Conservation (phyloP, 2,797 vertebrate genomes). For the Malurus splendens region DNA sequence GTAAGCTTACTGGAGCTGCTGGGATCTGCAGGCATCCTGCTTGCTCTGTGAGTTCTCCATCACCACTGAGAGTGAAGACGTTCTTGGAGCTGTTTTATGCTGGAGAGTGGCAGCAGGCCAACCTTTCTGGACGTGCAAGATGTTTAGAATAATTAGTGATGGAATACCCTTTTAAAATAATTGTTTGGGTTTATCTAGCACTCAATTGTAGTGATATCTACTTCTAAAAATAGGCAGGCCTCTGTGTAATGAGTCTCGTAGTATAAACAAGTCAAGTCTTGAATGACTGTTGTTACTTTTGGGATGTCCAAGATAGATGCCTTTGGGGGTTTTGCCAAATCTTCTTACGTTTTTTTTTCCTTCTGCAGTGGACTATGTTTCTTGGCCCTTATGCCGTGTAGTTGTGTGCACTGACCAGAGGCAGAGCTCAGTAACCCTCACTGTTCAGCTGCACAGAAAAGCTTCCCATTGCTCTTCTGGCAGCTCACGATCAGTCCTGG, state of each 20-base stretch:
- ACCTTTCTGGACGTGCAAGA: neutral
- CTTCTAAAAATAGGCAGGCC: slow-evolving; percentile 34
- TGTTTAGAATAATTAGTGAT: slow-evolving; percentile 55
- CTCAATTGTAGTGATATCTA: neutral
- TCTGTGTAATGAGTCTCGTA: neutral
- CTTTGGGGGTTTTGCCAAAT: slow-evolving; percentile 3
- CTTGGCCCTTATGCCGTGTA: rapidly evolving
- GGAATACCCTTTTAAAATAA: slow-evolving; percentile 30
- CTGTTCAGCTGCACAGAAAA: neutral
- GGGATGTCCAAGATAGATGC: neutral
- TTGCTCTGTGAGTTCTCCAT: neutral
- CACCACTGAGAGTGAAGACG: rapidly evolving
- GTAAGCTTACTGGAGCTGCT: neutral
- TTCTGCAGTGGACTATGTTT: neutral
- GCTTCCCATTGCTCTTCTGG: neutral
- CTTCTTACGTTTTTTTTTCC: neutral
- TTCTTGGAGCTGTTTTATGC: neutral
- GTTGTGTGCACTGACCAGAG: neutral
- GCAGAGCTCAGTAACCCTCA: neutral
- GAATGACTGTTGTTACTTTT: slow-evolving; percentile 24
- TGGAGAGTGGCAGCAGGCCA: slow-evolving; percentile 5
- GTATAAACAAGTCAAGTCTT: slow-evolving; percentile 10
- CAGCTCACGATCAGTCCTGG: neutral
- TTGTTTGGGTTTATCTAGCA: slow-evolving; percentile 41
- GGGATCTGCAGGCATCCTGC: rapidly evolving